Base-by-base conservation (phyloP, 2,888 invertebrate genomes). In the Ypsolopha sequella region DNA sequence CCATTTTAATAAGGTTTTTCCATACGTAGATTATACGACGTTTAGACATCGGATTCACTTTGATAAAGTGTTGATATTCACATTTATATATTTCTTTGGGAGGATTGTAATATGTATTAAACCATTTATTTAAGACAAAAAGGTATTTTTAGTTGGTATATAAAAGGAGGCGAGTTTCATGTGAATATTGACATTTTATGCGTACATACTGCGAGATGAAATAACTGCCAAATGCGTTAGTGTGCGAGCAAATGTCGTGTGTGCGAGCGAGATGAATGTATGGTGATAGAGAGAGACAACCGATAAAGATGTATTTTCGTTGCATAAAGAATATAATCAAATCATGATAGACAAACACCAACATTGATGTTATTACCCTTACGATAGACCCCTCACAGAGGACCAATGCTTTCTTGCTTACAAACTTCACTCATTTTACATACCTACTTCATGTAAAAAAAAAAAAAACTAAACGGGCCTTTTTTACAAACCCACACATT, bases 1-100 rank as follows among this genome's bases (percentile, higher is more conserved):
- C 85, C 85, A 86, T 80, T 85, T 80, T 80, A 75, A 69, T 82
- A 81, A 81, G 77, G 73, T 73, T 79, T 79, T 81, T 80, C 80
- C 77, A 67, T 80, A 76, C 65, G 73, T 82, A 81, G 80, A 70
- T 64, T 68, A 70, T 80, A 76, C 65, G 73, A 76, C 65, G 74
- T 65, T 73, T 80, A 79, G 76, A 68, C 67, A 70, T 68, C 72
- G 70, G 70, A 65, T 70, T 77, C 76, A 75, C 73, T 71, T 62
- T 62, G 68, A 60, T 65, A 60, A 59, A 58, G 60, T 60, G 76
- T 76, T 67, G 65, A 68, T 80, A 76, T 80, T 84, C 80, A 75
- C 78, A 78, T 76, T 50, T 36, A 38, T 48, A 51, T 50, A 41
- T 56, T 52, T 49, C 39, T 53, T 38, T 45, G 24, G 46, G 45